A percentile compares a stretch with the other conserved stretches of the same genome.
Conservation (phyloP, 2,797 vertebrate genomes). For the Channa striata region DNA sequence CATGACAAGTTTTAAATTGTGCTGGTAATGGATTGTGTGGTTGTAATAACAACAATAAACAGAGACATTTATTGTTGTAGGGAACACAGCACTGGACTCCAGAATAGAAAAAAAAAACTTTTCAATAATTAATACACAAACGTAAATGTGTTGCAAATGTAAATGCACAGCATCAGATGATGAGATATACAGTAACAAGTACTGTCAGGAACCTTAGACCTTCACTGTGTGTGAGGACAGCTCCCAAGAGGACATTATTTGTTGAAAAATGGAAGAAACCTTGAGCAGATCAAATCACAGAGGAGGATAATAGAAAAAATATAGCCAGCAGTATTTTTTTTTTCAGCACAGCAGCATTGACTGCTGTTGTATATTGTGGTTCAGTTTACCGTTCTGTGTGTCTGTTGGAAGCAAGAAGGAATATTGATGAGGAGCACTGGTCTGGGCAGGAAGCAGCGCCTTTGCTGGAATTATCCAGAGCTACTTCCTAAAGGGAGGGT, state of each 20-base stretch:
- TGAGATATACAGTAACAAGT: not conserved
- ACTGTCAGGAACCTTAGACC: not conserved
- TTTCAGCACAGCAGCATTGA: not conserved
- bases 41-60: conserved; percentile 1
- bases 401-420: not conserved
- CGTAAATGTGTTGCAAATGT: not conserved
- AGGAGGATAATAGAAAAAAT: not conserved
- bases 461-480: conserved; percentile 4
- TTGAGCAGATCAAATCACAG: not conserved
- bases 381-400: conserved; percentile 9
- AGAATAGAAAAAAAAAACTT: not conserved
- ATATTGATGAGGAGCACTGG: conserved; percentile 9
- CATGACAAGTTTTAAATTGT: not conserved
- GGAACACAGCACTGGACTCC: not conserved
- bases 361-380: not conserved
- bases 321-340: too few relatives aligned
- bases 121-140: not conserved
- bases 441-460: conserved; percentile 16
- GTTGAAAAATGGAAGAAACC: not conserved
- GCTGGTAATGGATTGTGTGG: not conserved
- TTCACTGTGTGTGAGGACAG: not conserved
- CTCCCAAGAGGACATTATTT: not conserved
- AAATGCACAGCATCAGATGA: conserved; percentile 1
- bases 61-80: not conserved
- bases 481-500: conserved; percentile 8